Conservation (phyloP, 2,888 invertebrate species). For the Eustalomyia histrio region DNA sequence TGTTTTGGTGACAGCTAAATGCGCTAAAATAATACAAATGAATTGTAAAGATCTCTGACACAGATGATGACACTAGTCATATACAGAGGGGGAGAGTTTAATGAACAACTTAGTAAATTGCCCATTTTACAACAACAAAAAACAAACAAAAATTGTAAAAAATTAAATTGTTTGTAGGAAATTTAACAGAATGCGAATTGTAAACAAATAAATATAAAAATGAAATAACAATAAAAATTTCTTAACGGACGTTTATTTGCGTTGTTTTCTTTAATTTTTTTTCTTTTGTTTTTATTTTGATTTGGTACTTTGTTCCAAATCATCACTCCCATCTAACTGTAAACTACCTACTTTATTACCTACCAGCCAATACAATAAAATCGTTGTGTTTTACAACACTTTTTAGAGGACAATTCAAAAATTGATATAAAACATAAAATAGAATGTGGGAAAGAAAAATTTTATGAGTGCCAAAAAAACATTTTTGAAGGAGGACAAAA, state of each 20-base stretch:
- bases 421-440: background rate
- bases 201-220: conserved; percentile 10
- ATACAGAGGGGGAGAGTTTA: background rate
- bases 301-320: background rate
- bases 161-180: conserved; percentile 20
- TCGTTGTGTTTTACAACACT: background rate
- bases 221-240: background rate
- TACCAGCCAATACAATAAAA: background rate
- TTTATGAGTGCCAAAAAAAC: background rate
- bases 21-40: conserved; percentile 14
- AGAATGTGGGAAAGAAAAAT: background rate
- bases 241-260: conserved; percentile 7
- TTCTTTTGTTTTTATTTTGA: background rate
- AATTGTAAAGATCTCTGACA: conserved; percentile 29
- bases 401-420: background rate
- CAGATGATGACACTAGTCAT: background rate
- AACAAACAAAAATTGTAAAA: background rate
- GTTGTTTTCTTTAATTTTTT: background rate
- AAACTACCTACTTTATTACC: background rate
- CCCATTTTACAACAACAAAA: background rate
- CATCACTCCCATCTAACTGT: background rate
- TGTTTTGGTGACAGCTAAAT: conserved; percentile 18
- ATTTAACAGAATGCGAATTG: conserved; percentile 29
- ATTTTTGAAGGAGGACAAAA: background rate
- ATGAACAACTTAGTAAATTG: background rate